Evolutionary conservation across 2,797 vertebrate species (phyloP).

Genomic region (Mico argentatus): DNA sequence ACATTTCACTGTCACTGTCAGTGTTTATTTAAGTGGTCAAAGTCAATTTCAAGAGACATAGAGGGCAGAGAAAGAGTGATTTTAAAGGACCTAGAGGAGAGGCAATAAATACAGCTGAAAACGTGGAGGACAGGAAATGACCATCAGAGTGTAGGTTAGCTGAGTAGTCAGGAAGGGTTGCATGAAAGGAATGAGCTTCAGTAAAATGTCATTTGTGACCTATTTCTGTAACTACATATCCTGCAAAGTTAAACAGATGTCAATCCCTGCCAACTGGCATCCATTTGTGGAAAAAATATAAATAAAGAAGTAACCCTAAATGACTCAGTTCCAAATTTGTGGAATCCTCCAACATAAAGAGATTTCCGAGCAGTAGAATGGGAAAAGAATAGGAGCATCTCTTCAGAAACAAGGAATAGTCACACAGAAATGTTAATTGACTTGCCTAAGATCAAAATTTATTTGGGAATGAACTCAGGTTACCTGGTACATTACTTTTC

Average conservation of each 20-base stretch:
- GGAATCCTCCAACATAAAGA: neutral
- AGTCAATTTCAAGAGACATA: neutral
- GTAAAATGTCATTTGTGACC: neutral
- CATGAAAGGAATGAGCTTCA: neutral
- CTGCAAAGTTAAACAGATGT: neutral
- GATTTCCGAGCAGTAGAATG: neutral
- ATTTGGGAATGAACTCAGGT: neutral
- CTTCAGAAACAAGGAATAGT: neutral
- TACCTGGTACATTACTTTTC: neutral
- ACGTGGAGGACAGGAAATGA: neutral
- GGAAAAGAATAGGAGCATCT: neutral
- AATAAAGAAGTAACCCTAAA: neutral
- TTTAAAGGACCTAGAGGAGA: neutral
- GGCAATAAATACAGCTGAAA: neutral
- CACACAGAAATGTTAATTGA: neutral
- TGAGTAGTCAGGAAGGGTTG: neutral
- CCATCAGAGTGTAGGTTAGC: neutral
- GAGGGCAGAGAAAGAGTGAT: neutral
- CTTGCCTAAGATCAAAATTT: neutral
- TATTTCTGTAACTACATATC: neutral
- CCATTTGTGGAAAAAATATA: neutral
- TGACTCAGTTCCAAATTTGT: neutral
- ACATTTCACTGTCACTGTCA: neutral
- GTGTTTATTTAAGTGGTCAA: neutral
- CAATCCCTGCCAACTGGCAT: neutral